These are phyloP conservation scores for Progne subis DNA, from an alignment of 2,113 vertebrate genomes.

Conservation along the genomic window DNA sequence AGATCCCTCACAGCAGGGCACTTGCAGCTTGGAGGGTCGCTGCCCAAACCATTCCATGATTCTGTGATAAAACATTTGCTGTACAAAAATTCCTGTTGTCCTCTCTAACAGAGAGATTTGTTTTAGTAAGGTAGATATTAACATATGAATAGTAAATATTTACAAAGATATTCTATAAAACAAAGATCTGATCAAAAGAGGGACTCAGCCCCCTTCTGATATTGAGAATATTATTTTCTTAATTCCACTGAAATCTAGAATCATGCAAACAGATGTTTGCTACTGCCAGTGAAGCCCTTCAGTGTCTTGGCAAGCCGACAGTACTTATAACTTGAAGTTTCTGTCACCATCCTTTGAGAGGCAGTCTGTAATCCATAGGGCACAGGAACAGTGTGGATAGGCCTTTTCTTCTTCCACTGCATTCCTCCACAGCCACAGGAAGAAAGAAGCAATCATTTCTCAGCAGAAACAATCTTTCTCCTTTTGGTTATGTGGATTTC, in stretches of 20 bases:
- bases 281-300: not conserved
- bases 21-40: not conserved
- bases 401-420: not conserved
- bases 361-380: not conserved
- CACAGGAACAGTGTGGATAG: not conserved
- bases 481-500: not conserved
- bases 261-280: not conserved
- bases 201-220: not conserved
- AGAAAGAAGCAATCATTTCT: not conserved
- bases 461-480: not conserved
- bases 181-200: not conserved
- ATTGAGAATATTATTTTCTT: not conserved
- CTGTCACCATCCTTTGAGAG: not conserved
- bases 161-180: not conserved
- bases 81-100: not conserved
- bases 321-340: not conserved
- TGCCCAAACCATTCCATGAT: not conserved
- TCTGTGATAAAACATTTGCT: not conserved
- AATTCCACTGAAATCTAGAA: not conserved
- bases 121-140: not conserved
- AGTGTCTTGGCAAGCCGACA: not conserved
- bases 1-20: not conserved
- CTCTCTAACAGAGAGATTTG: not conserved
- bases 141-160: not conserved
- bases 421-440: not conserved